phyloP scores from a whole-genome alignment of 2,888 invertebrate species.

The Nebria salina region DNA sequence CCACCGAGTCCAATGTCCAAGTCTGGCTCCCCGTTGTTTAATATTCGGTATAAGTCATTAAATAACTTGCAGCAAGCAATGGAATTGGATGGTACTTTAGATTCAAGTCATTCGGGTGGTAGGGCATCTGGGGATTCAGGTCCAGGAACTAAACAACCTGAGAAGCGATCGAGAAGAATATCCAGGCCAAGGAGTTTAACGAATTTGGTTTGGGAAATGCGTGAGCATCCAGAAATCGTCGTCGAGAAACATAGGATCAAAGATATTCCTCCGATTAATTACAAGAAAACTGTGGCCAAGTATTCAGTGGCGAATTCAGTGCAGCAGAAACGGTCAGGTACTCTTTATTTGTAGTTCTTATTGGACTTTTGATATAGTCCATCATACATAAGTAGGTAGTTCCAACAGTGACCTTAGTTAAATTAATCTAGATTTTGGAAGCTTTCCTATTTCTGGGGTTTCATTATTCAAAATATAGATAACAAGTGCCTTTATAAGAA shows the following conservation, averaged over 20 bases:
- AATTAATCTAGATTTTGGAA: too few species aligned
- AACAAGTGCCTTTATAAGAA: too few species aligned
- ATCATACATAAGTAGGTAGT: not conserved
- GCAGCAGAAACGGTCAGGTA: conserved; percentile 62
- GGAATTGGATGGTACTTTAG: conserved; percentile 80
- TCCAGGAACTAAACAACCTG: conserved; percentile 80
- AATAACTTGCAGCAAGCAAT: conserved; percentile 79
- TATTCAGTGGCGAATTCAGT: conserved; percentile 64
- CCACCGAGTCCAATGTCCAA: conserved; percentile 74
- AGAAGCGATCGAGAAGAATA: conserved; percentile 82
- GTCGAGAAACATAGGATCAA: conserved; percentile 58
- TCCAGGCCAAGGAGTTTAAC: conserved; percentile 87
- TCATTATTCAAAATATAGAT: too few species aligned
- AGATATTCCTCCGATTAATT: conserved; percentile 60
- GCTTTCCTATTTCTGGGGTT: too few species aligned
- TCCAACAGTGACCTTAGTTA: too few species aligned
- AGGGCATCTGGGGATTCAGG: conserved; percentile 86
- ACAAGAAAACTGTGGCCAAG: conserved; percentile 64
- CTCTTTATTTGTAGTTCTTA: conserved; percentile 63
- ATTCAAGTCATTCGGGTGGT: conserved; percentile 89
- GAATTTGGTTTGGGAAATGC: conserved; percentile 83
- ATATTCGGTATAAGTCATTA: conserved; percentile 76
- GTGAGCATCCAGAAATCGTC: conserved; percentile 59
- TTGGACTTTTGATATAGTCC: conserved; percentile 21
- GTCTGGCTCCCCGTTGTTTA: conserved; percentile 80